Base-by-base conservation (phyloP, 2,888 invertebrate genomes). In the Acrobasis consociella region DNA sequence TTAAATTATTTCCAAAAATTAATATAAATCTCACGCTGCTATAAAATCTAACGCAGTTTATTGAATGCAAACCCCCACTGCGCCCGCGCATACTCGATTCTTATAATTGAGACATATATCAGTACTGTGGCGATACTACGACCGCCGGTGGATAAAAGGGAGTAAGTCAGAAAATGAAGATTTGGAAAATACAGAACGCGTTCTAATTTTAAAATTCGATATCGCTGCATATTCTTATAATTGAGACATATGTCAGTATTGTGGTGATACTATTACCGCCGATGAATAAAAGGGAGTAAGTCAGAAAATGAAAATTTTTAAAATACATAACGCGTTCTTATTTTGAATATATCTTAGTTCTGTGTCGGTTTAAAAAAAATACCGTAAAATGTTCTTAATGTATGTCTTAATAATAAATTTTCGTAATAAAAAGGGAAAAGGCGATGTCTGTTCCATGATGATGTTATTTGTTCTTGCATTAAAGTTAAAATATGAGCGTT, bases 31-130 rank as follows among this genome's bases (percentile, higher is more conserved):
- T 74, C 70, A 72, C 69, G 73, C 75, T 70, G 72, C 67, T 73
- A 77, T 79, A 77, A 77, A 76, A 75, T 76, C 77, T 76, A 77
- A 77, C 74, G 70, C 58, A 63, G 70, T 75, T 76, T 80, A 83
- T 82, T 80, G 79, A 80, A 81, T 78, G 72, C 67, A 72, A 69
- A 70, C 79, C 74, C 88, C 88, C 80, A 85, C 84, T 82, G 87
- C 71, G 88, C 75, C 3, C 1, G 73, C 78, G 80, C 81, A 80
- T 80, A 78, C 77, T 67, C 72, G 67, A 58, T 64, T 69, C 69
- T 68, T 65, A 81, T 87, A 88, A 89, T 89, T 89, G 82, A 89
- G 88, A 87, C 85, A 86, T 88, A 85, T 84, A 86, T 88, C 86
- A 87, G 73, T 67, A 63, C 66, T 62, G 46, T 46, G 66, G 72